A percentile compares a stretch with the other conserved stretches of the same genome.
Evolutionary conservation across 2,888 invertebrate species (phyloP).

Genomic region (Melanostoma mellinum): DNA sequence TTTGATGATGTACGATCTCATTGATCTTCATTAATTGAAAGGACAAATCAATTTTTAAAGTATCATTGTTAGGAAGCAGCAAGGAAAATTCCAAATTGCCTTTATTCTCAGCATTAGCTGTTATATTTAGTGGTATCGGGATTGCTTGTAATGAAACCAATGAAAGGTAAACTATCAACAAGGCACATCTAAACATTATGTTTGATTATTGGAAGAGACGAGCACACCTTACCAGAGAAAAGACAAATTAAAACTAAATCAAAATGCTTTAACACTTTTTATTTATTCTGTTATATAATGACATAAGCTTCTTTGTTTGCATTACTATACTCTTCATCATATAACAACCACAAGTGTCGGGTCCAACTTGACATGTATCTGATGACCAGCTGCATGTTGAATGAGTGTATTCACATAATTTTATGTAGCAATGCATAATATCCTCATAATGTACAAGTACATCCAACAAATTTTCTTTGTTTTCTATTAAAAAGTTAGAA

Average conservation of each 20-base stretch:
- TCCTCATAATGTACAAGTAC: not conserved
- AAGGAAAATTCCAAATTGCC: conserved; percentile 1
- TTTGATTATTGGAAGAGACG: not conserved
- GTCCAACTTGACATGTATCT: conserved; percentile 5
- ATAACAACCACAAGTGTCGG: conserved; percentile 9
- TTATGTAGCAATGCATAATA: not conserved
- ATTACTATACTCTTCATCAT: not conserved
- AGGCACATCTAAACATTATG: not conserved
- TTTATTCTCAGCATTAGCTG: not conserved
- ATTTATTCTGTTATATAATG: no score
- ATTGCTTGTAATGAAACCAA: conserved; percentile 1
- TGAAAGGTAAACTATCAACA: not conserved
- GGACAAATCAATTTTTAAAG: no score
- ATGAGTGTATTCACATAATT: not conserved
- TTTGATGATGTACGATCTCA: no score
- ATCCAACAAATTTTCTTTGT: conserved; percentile 8
- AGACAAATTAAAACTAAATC: not conserved
- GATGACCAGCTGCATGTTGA: conserved; percentile 3
- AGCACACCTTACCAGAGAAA: not conserved
- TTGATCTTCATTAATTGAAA: no score
- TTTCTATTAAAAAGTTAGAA: conserved; percentile 1
- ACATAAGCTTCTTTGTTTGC: no score
- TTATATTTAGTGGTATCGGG: conserved; percentile 5
- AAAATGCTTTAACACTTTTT: no score
- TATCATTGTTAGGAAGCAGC: no score